These are phyloP conservation scores for Drosophila neonasuta DNA, from an alignment of 2,888 invertebrate species.

Conservation along the genomic window DNA sequence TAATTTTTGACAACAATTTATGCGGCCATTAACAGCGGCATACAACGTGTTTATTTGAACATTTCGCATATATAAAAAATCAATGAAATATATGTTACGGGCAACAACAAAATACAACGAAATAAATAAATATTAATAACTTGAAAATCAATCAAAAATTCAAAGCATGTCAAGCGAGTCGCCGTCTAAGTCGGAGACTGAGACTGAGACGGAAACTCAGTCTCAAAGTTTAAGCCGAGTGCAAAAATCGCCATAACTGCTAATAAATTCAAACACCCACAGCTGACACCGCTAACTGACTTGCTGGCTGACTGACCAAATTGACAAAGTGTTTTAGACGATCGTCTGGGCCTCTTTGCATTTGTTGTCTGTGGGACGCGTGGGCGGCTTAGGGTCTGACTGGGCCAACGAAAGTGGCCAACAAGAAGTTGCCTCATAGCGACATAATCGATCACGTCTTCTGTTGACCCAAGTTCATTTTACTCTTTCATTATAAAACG, in stretches of 20 bases:
- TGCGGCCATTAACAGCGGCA: slow-evolving; percentile 71
- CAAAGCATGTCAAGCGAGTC: slow-evolving; percentile 56
- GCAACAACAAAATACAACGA: slow-evolving; percentile 32
- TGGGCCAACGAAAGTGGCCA: slow-evolving; percentile 38
- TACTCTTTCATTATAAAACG: background rate
- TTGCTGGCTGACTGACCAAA: slow-evolving; percentile 19
- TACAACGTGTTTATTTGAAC: slow-evolving; percentile 75
- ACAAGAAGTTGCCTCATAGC: slow-evolving; percentile 15
- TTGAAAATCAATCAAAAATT: slow-evolving; percentile 72
- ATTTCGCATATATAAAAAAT: slow-evolving; percentile 48
- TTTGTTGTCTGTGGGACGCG: slow-evolving; percentile 18
- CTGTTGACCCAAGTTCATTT: slow-evolving; percentile 4
- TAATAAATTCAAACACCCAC: slow-evolving; percentile 74
- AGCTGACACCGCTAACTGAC: slow-evolving; percentile 23
- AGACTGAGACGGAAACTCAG: background rate
- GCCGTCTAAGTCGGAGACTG: slow-evolving; percentile 12
- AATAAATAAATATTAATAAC: slow-evolving; percentile 69
- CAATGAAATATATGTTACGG: slow-evolving; percentile 15
- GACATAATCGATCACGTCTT: slow-evolving; percentile 12
- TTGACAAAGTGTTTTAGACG: slow-evolving; percentile 37
- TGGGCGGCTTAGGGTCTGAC: slow-evolving; percentile 21
- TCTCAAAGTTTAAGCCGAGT: slow-evolving; percentile 36
- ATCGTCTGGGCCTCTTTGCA: slow-evolving; percentile 26
- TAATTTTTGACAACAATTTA: slow-evolving; percentile 72
- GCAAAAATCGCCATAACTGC: slow-evolving; percentile 63